phyloP scores from a whole-genome alignment of 2,888 invertebrate species.

The Helicoverpa assulta region DNA sequence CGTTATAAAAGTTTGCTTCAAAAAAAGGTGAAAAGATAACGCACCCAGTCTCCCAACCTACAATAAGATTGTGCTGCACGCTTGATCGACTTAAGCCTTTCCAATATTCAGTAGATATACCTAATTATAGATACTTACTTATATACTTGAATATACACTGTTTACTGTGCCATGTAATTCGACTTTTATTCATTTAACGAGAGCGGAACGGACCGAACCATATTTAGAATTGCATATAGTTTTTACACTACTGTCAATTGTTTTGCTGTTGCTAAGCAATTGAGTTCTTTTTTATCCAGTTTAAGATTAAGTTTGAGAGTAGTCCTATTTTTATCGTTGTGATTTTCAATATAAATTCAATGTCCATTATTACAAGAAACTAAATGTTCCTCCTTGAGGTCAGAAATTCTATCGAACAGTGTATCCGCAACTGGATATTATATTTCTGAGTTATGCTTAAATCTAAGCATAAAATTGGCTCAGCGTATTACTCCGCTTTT shows the following conservation, averaged over 20 bases:
- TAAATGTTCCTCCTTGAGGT: too few relatives aligned
- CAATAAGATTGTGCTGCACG: slow-evolving; percentile 63
- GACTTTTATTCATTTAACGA: slow-evolving; percentile 45
- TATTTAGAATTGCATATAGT: slow-evolving; percentile 36
- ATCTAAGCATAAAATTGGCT: too few relatives aligned
- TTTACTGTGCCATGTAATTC: slow-evolving; percentile 38
- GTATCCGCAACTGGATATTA: too few relatives aligned
- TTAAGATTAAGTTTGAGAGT: not conserved
- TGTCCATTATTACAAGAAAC: too few relatives aligned
- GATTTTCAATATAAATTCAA: too few relatives aligned
- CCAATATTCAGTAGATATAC: slow-evolving; percentile 56
- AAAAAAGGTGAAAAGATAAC: not conserved
- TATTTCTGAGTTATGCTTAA: too few relatives aligned
- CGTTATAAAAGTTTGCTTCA: too few relatives aligned
- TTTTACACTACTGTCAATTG: not conserved
- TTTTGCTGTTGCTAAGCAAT: slow-evolving; percentile 7
- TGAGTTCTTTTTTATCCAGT: not conserved
- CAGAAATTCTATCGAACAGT: too few relatives aligned
- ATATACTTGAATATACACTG: slow-evolving; percentile 38
- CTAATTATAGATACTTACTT: slow-evolving; percentile 61
- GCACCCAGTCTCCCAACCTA: slow-evolving; percentile 50
- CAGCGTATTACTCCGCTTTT: too few relatives aligned
- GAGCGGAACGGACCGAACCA: slow-evolving; percentile 46
- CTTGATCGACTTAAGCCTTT: slow-evolving; percentile 66
- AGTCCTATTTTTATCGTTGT: too few relatives aligned